Evolutionary conservation across 2,113 vertebrate genomes (phyloP).

Genomic region (Heterochromis multidens): DNA sequence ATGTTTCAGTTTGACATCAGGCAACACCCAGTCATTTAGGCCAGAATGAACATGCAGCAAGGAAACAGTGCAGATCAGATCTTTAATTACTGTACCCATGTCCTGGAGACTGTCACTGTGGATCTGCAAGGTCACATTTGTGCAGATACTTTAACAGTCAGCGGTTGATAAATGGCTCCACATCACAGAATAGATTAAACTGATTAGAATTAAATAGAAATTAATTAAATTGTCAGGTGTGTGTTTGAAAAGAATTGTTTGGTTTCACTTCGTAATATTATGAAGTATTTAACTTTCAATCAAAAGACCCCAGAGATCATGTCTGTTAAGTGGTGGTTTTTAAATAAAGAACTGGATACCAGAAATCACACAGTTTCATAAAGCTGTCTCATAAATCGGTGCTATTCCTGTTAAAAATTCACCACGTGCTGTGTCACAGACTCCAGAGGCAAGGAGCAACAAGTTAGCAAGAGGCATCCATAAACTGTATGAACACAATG

Average conservation of each 20-base stretch:
- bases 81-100: background rate
- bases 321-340: background rate
- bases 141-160: background rate
- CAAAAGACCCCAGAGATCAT: too few relatives aligned
- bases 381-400: background rate
- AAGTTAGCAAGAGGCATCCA: background rate
- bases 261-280: background rate
- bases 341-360: background rate
- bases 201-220: background rate
- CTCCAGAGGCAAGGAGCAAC: background rate
- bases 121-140: background rate
- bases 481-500: background rate
- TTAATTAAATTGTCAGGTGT: background rate
- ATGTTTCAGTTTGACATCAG: background rate
- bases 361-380: background rate
- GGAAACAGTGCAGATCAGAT: background rate
- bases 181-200: background rate
- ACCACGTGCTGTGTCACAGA: too few relatives aligned
- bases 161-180: background rate
- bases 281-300: background rate
- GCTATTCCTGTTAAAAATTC: background rate
- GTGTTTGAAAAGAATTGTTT: background rate
- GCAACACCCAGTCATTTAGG: constrained; percentile 43
- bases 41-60: background rate
- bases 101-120: background rate